These are phyloP conservation scores for Gouania willdenowi DNA, from an alignment of 2,797 vertebrate species.

Conservation along the genomic window DNA sequence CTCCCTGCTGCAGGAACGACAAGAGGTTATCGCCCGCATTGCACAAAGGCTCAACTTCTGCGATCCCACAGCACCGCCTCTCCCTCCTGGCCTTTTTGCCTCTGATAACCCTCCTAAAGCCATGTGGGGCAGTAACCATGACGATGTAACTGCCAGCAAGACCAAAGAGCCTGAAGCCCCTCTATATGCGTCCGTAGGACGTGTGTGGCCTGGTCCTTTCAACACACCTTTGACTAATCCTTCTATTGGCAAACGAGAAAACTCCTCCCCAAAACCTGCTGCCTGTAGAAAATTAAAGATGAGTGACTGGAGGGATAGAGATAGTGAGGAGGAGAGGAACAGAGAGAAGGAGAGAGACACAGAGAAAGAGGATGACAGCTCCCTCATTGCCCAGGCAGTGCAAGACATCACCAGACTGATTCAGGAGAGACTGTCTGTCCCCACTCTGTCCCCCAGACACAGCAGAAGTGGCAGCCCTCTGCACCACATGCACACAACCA, in stretches of 20 bases:
- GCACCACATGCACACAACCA: constrained; percentile 66
- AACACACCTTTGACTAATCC: constrained; percentile 75
- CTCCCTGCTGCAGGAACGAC: constrained; percentile 92
- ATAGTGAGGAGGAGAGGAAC: constrained; percentile 23
- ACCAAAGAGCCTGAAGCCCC: constrained; percentile 80
- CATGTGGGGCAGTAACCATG: constrained; percentile 68
- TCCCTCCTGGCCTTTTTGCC: constrained; percentile 79
- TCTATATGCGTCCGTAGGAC: constrained; percentile 64
- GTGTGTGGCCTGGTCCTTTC: constrained; percentile 64
- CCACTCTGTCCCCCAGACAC: constrained; percentile 64
- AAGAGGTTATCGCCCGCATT: constrained; percentile 96
- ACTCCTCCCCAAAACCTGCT: constrained; percentile 78
- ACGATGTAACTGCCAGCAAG: constrained; percentile 80
- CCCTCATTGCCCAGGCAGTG: constrained; percentile 74
- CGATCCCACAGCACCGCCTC: constrained; percentile 85
- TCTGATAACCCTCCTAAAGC: constrained; percentile 78
- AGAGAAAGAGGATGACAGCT: constrained; percentile 60
- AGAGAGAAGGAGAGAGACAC: constrained; percentile 20
- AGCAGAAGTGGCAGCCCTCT: constrained; percentile 58
- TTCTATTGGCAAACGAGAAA: constrained; percentile 58
- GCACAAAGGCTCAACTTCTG: constrained; percentile 96
- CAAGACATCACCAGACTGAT: constrained; percentile 80
- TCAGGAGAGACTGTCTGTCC: constrained; percentile 81
- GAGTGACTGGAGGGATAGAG: constrained; percentile 68
- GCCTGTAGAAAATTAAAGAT: constrained; percentile 83